Conservation (phyloP, 2,113 vertebrate species). For the Osmerus eperlanus region DNA sequence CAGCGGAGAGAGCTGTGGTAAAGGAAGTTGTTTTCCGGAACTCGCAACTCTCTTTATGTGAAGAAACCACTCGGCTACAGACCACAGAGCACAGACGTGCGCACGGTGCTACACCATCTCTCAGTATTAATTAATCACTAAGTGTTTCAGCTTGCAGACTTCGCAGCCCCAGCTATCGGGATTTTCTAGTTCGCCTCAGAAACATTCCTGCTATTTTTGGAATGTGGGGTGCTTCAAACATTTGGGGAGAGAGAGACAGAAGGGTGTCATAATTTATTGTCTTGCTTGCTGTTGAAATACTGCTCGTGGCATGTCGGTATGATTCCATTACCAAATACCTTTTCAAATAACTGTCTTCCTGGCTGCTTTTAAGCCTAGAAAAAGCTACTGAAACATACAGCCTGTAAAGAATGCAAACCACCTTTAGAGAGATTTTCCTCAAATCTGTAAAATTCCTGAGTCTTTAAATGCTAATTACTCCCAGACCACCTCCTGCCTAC, state of each 20-base stretch:
- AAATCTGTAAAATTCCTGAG: constrained; percentile 21
- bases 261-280: too few relatives aligned
- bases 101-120: neutral
- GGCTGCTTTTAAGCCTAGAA: neutral
- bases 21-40: neutral
- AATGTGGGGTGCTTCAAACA: neutral
- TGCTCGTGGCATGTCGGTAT: too few relatives aligned
- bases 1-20: neutral
- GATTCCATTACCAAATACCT: too few relatives aligned
- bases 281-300: too few relatives aligned
- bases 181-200: neutral
- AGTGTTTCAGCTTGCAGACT: neutral
- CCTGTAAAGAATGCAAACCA: constrained; percentile 4
- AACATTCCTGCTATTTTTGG: neutral
- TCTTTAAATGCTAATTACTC: constrained; percentile 22
- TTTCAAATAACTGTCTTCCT: neutral
- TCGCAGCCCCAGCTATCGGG: neutral
- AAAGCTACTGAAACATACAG: neutral
- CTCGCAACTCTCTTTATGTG: neutral
- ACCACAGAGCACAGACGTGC: neutral
- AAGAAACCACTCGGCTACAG: neutral
- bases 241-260: too few relatives aligned
- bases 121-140: constrained; percentile 9
- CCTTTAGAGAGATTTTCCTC: constrained; percentile 13
- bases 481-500: constrained; percentile 6